These are phyloP conservation scores for Otis tarda DNA, from an alignment of 2,113 vertebrate genomes.

Conservation along the genomic window DNA sequence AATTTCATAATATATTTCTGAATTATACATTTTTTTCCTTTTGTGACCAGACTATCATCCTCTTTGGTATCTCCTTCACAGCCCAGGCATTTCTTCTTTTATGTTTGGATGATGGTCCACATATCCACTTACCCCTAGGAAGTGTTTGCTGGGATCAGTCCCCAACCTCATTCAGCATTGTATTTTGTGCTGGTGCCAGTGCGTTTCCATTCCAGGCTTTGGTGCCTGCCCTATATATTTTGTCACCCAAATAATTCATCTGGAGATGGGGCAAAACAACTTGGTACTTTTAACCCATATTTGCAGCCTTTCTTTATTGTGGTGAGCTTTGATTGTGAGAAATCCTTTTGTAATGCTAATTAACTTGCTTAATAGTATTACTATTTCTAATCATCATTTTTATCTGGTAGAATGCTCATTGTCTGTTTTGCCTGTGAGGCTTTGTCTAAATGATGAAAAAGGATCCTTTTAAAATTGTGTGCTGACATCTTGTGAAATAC, in stretches of 20 bases:
- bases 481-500: slow-evolving; percentile 34
- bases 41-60: not conserved
- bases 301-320: not conserved
- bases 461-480: slow-evolving; percentile 20
- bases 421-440: slow-evolving; percentile 43
- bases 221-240: not conserved
- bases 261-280: not conserved
- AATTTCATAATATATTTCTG: not conserved
- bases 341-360: slow-evolving; percentile 37
- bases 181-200: not conserved
- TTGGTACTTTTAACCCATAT: not conserved
- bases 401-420: not conserved
- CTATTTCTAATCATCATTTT: slow-evolving; percentile 30
- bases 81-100: not conserved
- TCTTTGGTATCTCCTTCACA: not conserved
- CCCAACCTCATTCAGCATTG: not conserved
- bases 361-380: slow-evolving; percentile 34
- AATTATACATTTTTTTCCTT: not conserved
- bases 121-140: not conserved
- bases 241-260: not conserved
- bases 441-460: slow-evolving; percentile 56
- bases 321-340: slow-evolving; percentile 18
- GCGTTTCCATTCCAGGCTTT: not conserved
- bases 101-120: not conserved
- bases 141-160: not conserved